Conservation (phyloP, 2,113 vertebrate species). For the Mus pahari region DNA sequence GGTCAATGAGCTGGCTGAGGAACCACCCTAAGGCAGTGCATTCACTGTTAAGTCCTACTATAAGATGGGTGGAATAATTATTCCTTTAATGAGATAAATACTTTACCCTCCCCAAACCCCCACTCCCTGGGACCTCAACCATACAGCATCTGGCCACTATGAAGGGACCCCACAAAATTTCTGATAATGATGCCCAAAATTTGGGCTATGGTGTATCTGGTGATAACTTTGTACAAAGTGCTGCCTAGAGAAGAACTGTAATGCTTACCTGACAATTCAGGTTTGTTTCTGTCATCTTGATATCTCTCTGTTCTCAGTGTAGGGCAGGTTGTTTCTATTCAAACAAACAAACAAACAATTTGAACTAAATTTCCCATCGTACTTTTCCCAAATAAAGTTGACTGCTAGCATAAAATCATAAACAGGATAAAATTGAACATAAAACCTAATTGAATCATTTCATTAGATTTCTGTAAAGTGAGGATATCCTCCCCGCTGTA, state of each 20-base stretch:
- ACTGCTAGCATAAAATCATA: not conserved
- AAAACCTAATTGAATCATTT: not conserved
- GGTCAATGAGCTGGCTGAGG: not conserved
- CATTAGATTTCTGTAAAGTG: not conserved
- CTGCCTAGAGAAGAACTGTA: not conserved
- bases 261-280: conserved; percentile 88
- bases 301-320: conserved; percentile 86
- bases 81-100: not conserved
- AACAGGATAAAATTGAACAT: conserved; percentile 33
- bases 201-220: not conserved
- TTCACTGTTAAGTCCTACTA: not conserved
- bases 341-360: conserved; percentile 41
- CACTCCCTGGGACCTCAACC: not conserved
- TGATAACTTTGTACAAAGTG: conserved; percentile 40
- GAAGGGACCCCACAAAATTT: not conserved
- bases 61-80: not conserved
- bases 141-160: not conserved
- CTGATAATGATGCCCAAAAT: not conserved
- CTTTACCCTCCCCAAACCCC: too few species aligned
- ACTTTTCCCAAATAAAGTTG: conserved; percentile 46
- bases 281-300: conserved; percentile 84
- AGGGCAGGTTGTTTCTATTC: conserved; percentile 88
- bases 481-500: not conserved
- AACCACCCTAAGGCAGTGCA: too few species aligned
- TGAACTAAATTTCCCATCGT: not conserved